Percentiles rank a stretch among this genome's conserved stretches.
These are phyloP conservation scores for Syrmaticus mikado DNA, from an alignment of 2,113 vertebrate species.

Conservation along the genomic window DNA sequence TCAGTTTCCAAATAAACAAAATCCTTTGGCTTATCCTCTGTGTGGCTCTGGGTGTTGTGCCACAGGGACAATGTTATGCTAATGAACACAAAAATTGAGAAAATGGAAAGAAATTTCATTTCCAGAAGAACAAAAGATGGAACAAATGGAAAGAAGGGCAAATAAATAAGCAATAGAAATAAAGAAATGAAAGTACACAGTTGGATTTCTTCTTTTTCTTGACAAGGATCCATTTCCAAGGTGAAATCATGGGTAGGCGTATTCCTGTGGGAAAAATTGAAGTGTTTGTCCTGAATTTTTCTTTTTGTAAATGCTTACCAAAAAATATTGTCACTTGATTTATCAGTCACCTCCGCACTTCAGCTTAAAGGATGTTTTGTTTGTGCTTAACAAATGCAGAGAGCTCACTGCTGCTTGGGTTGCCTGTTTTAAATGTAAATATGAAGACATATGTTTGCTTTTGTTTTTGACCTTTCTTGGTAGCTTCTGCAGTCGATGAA, in stretches of 20 bases:
- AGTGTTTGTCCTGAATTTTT: background rate
- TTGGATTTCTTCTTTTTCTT: background rate
- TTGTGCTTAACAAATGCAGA: conserved; percentile 39
- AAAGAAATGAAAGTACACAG: background rate
- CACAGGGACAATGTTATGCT: background rate
- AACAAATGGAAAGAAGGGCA: background rate
- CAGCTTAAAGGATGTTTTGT: background rate
- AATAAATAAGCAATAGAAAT: background rate
- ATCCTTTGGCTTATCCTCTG: background rate
- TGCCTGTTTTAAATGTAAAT: conserved; percentile 58
- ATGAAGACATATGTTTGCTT: conserved; percentile 42
- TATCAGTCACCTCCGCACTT: conserved; percentile 34
- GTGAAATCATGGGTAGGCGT: background rate
- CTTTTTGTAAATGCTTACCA: conserved; percentile 19
- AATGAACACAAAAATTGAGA: background rate
- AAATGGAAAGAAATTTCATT: background rate
- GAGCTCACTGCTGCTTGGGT: background rate
- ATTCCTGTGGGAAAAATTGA: background rate
- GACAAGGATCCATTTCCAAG: background rate
- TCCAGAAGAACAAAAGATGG: background rate
- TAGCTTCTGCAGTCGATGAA: conserved; percentile 3
- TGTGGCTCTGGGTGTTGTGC: background rate
- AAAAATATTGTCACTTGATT: conserved; percentile 19
- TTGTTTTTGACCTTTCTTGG: conserved; percentile 46
- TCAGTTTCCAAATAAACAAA: background rate